Percentiles rank a stretch among this genome's conserved stretches.
Evolutionary conservation across 2,797 vertebrate genomes (phyloP).

Genomic region (Acrossocheilus wenchowensis): DNA sequence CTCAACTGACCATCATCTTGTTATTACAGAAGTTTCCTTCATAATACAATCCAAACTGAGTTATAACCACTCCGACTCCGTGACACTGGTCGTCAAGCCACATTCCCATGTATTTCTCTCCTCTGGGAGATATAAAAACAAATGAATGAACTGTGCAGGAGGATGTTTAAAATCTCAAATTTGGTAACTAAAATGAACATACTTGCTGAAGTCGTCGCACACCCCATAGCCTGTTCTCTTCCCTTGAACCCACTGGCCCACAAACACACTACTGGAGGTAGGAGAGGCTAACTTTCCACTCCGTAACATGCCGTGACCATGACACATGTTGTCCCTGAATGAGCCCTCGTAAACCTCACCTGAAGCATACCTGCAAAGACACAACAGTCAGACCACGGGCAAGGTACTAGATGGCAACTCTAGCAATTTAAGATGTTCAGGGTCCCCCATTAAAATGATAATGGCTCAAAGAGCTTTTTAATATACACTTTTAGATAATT

Average conservation of each 20-base stretch:
- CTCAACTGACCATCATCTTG: slow-evolving; percentile 92
- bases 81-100: slow-evolving; percentile 92
- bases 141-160: neutral
- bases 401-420: neutral
- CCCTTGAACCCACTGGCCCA: slow-evolving; percentile 93
- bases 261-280: slow-evolving; percentile 92
- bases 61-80: slow-evolving; percentile 89
- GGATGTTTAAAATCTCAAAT: neutral
- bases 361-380: slow-evolving; percentile 78
- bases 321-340: slow-evolving; percentile 90
- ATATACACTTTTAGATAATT: neutral
- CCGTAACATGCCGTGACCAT: slow-evolving; percentile 92
- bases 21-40: slow-evolving; percentile 91
- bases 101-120: slow-evolving; percentile 96
- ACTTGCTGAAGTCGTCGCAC: slow-evolving; percentile 95
- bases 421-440: neutral
- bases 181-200: slow-evolving; percentile 35
- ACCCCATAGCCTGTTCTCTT: slow-evolving; percentile 94
- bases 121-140: slow-evolving; percentile 73
- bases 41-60: slow-evolving; percentile 92
- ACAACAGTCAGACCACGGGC: slow-evolving; percentile 52
- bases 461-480: neutral
- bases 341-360: slow-evolving; percentile 96
- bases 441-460: neutral
- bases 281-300: slow-evolving; percentile 87